Percentiles rank a stretch among this genome's conserved stretches.
These are phyloP conservation scores for Bilobella aurantiaca DNA, from an alignment of 1,140 invertebrate species.

Conservation along the genomic window DNA sequence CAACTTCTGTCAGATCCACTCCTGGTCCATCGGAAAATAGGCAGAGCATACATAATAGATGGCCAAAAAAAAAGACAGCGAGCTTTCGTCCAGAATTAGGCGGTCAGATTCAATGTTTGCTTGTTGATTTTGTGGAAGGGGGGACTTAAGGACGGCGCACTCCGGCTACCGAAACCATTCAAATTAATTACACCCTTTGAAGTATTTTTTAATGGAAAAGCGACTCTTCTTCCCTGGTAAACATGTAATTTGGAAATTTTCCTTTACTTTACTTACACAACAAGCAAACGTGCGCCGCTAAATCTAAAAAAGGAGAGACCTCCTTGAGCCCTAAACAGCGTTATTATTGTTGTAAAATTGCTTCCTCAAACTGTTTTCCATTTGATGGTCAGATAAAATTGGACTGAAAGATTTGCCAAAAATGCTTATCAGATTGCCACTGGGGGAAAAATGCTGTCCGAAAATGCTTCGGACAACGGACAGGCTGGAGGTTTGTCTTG, in stretches of 20 bases:
- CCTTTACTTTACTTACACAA: neutral
- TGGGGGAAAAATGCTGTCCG: no score
- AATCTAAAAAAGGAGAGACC: neutral
- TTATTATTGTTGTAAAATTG: neutral
- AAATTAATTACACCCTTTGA: conserved; percentile 7
- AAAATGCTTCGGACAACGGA: no score
- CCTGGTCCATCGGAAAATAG: no score
- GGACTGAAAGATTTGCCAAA: no score
- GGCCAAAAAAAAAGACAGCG: neutral
- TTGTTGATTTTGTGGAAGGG: neutral
- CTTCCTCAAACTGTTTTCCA: no score
- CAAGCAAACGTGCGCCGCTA: neutral
- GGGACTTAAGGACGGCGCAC: neutral
- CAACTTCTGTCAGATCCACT: no score
- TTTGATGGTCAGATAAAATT: no score
- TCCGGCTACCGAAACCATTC: neutral
- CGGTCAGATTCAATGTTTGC: no score
- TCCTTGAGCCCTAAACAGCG: neutral
- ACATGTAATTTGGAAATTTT: neutral
- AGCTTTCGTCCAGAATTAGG: no score
- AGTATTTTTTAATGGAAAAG: neutral
- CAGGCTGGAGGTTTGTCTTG: no score
- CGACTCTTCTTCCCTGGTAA: neutral
- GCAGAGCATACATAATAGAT: neutral
- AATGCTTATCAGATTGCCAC: no score